phyloP scores from a whole-genome alignment of 1,140 invertebrate species.

The Caerostris darwini region DNA sequence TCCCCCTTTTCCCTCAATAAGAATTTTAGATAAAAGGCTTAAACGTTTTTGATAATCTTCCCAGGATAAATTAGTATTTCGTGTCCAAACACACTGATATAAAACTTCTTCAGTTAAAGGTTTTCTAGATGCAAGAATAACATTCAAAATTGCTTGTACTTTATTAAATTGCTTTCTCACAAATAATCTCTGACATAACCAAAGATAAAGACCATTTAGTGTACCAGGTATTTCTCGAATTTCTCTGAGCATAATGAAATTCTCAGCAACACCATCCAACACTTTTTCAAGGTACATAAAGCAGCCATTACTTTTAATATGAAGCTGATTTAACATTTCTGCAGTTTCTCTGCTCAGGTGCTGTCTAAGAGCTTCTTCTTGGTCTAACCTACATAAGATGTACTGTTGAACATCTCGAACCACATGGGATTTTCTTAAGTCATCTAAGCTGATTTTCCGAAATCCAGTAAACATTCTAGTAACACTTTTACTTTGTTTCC shows the following conservation, averaged over 20 bases:
- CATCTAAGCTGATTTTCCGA: constrained; percentile 91
- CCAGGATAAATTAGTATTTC: constrained; percentile 89
- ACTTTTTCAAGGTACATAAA: constrained; percentile 96
- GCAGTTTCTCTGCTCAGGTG: constrained; percentile 93
- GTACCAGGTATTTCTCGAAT: constrained; percentile 96
- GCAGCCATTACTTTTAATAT: constrained; percentile 98
- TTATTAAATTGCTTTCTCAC: constrained; percentile 93
- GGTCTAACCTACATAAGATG: constrained; percentile 93
- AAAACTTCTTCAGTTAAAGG: constrained; percentile 90
- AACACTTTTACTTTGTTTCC: constrained; percentile 90
- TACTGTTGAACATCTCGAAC: constrained; percentile 96
- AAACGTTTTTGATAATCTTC: constrained; percentile 93
- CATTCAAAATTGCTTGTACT: constrained; percentile 91
- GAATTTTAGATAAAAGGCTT: constrained; percentile 89
- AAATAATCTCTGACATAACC: constrained; percentile 96
- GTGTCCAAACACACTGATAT: constrained; percentile 90
- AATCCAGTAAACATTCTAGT: constrained; percentile 96
- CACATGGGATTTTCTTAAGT: constrained; percentile 91
- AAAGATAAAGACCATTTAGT: constrained; percentile 95
- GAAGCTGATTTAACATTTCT: constrained; percentile 95
- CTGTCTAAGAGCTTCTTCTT: constrained; percentile 89
- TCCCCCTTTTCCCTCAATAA: constrained; percentile 84
- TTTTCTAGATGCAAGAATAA: constrained; percentile 92
- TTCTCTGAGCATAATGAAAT: constrained; percentile 93
- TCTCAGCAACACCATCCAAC: constrained; percentile 94